Base-by-base conservation (phyloP, 2,797 vertebrate genomes). In the Emys orbicularis region DNA sequence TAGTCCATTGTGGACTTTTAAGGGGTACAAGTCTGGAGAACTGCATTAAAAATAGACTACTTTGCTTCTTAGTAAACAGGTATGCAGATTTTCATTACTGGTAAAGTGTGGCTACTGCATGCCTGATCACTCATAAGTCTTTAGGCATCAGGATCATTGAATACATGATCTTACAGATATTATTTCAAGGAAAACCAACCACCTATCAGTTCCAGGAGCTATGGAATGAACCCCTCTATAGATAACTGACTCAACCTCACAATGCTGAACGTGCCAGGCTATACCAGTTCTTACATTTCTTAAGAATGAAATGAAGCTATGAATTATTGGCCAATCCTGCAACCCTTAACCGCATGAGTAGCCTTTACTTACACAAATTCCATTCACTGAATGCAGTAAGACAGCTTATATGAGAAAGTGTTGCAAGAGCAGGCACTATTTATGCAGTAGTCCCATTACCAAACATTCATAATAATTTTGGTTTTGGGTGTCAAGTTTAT, bases 281-380 rank as follows among this genome's bases (percentile, higher is more conserved):
- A 83, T 53, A 84, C 79, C 65, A 2, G 2, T 47, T 57, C 41
- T 25, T 79, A 79, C 44, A 13, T 81, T 93, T 90, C 49, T 85
- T 16, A 88, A 57, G 57, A 83, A 50, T 47, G 53, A 92, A 83
- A 84, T 49, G 12, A 86, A 74, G 81, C 76, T 56, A 29, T 31
- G 50, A 92, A 83, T 76, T 89, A 77, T 76, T 93, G 92, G 37
- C 90, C 50, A 87, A 86, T 81, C 44, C 37, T 90, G 47, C 65
- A 82, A 0, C 81, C 74, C 29, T 74, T 90, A 88, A 25, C 8
- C 56, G 6, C 6, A 68, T 2, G 0, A 27, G 41, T 90, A 88
- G 31, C 19, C 29, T 76, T 0, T 79, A 29, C 53, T 86, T 47
- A 1, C 77, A 72, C 25, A 74, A 74, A 29, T 81, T 44, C 49